Base-by-base conservation (phyloP, 1,140 invertebrate species). In the Atopsyche davidsoni region DNA sequence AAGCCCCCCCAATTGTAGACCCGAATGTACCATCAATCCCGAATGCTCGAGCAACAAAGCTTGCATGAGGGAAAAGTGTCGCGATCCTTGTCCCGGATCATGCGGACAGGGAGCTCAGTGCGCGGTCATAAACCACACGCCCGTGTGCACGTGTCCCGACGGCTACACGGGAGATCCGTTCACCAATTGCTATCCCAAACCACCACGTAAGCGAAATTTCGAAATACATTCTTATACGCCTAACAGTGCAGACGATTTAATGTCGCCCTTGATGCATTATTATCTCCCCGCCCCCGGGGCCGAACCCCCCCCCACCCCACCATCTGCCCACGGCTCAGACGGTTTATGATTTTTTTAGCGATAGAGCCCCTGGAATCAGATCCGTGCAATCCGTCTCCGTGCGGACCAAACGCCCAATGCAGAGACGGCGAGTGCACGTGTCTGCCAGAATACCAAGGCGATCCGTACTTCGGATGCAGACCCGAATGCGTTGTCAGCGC, bases 401-500 rank as follows among this genome's bases (percentile, higher is more conserved):
- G 80, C 59, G 80, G 80, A 17, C 64, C 79, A 2, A 82, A 82
- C 58, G 65, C 75, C 21, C 60, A 66, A 21, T 79, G 70, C 51
- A 63, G 67, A 52, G 73, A 69, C 53, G 79, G 79, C 9, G 38
- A 69, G 39, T 86, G 83, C 58, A 69, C 71, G 19, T 86, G 84
- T 57, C 53, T 81, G 44, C 63, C 68, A 14, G 79, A 80, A 46
- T 87, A 85, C 63, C 70, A 77, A 38, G 81, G 81, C 17, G 77
- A 80, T 66, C 80, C 82, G 3, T 83, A 85, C 53, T 64, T 66
- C 44, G 79, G 76, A 14, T 92, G 89, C 65, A 70, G 86, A 53
- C 88, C 88, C 11, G 87, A 92, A 67, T 92, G 89, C 66, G 82
- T 87, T 0, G 78, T 87, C 60, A 92, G 88, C 63, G 81, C 85